These are phyloP conservation scores for Manduca sexta DNA, from an alignment of 1,140 invertebrate species.

Conservation along the genomic window DNA sequence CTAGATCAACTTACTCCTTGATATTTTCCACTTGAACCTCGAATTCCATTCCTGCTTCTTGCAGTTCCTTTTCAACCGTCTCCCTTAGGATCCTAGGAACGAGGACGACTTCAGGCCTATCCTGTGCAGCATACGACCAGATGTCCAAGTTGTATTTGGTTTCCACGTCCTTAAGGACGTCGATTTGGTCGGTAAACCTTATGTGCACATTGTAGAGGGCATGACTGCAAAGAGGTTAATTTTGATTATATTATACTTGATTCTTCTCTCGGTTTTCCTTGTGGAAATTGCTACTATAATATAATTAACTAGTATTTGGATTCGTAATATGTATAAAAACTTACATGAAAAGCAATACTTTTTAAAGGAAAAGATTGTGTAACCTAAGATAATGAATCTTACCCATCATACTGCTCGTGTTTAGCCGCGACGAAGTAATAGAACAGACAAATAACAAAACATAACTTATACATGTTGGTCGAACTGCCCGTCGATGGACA, in stretches of 20 bases:
- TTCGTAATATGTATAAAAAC: too few relatives aligned
- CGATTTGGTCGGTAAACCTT: constrained; percentile 6
- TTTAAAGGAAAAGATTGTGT: neutral
- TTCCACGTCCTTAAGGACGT: constrained; percentile 7
- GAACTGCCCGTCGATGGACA: too few relatives aligned
- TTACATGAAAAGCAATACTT: too few relatives aligned
- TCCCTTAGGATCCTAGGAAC: constrained; percentile 9
- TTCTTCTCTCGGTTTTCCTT: too few relatives aligned
- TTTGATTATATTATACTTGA: too few relatives aligned
- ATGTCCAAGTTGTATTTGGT: constrained; percentile 13
- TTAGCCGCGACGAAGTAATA: neutral
- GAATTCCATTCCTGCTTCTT: constrained; percentile 11
- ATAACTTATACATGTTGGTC: neutral
- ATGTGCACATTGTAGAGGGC: constrained; percentile 15
- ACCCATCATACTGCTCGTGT: constrained; percentile 4
- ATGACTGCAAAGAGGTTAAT: constrained; percentile 12
- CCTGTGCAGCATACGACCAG: constrained; percentile 16
- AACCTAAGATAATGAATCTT: neutral
- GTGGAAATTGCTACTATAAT: too few relatives aligned
- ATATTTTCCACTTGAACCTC: constrained; percentile 18
- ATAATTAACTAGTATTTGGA: too few relatives aligned
- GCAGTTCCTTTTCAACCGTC: constrained; percentile 9
- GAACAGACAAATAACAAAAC: neutral
- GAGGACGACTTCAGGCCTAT: constrained; percentile 8
- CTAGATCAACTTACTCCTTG: constrained; percentile 22